Base-by-base conservation (phyloP, 2,888 invertebrate species). In the Spialia ferax region DNA sequence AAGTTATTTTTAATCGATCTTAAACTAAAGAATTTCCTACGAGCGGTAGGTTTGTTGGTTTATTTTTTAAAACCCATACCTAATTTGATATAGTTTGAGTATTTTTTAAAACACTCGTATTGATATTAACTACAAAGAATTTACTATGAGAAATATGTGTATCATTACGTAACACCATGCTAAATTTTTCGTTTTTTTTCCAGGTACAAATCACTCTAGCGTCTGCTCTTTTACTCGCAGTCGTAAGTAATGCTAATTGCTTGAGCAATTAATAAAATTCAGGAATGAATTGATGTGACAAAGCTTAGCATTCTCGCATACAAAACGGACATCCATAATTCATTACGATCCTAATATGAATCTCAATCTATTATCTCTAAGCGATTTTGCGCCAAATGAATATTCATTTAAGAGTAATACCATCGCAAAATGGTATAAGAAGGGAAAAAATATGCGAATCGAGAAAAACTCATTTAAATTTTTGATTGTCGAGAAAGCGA, bases 391-490 rank as follows among this genome's bases (percentile, higher is more conserved):
- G 85, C 83, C 78, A 79, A 88, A 93, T 93, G 92, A 92, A 93
- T 93, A 93, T 93, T 93, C 92, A 93, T 91, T 91, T 88, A 84
- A 81, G 85, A 87, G 89, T 89, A 89, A 90, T 89, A 84, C 86
- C 87, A 85, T 82, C 87, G 85, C 80, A 83, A 89, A 91, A 90
- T 87, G 87, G 88, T 86, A 89, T 89, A 88, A 88, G 81, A 81
- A 81, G 80, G 26, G 79, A 75, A 86, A 89, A 90, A 89, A 86
- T 82, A 82, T 84, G 82, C 77, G 83, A 84, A 83, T 81, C 81
- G 83, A 77, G 86, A 79, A 86, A n/a, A 89, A 86, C 85, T 90
- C 88, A 89, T 92, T 90, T 89, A 90, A 91, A 90, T 91, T 87
- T 91, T 90, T 89, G 89, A 92, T 91, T 91, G 87, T 87, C 81